Percentiles rank a stretch among this genome's conserved stretches.
phyloP scores from a whole-genome alignment of 2,888 invertebrate species.

The Bhutanitis thaidina region DNA sequence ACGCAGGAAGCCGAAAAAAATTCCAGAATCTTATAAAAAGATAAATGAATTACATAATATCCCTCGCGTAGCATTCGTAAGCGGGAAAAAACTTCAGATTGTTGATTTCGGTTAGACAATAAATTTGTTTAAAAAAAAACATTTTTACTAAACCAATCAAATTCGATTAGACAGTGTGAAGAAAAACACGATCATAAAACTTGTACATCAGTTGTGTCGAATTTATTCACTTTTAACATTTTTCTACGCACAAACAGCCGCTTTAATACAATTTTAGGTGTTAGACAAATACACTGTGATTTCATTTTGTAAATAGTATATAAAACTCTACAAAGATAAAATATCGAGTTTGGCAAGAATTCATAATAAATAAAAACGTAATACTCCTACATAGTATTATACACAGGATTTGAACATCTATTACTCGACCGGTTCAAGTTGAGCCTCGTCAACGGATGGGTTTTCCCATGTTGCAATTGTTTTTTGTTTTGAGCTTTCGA shows the following conservation, averaged over 20 bases:
- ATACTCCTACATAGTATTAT: slow-evolving; percentile 90
- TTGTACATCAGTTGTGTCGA: slow-evolving; percentile 76
- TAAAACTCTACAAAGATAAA: slow-evolving; percentile 79
- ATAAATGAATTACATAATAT: slow-evolving; percentile 54
- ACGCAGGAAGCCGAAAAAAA: slow-evolving; percentile 55
- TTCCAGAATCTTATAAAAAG: slow-evolving; percentile 48
- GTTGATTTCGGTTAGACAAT: slow-evolving; percentile 69
- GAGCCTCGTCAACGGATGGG: slow-evolving; percentile 94
- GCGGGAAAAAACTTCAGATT: slow-evolving; percentile 78
- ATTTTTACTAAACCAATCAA: not conserved
- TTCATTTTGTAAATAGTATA: slow-evolving; percentile 77
- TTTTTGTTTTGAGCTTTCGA: slow-evolving; percentile 87
- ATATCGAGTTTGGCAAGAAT: slow-evolving; percentile 80
- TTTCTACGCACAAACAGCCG: slow-evolving; percentile 73
- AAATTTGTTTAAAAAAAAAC: too few relatives aligned
- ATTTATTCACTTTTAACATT: slow-evolving; percentile 72
- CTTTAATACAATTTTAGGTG: slow-evolving; percentile 69
- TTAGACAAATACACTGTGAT: slow-evolving; percentile 75
- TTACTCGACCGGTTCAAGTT: slow-evolving; percentile 86
- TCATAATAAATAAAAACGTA: slow-evolving; percentile 74
- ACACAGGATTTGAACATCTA: slow-evolving; percentile 89
- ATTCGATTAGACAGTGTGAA: slow-evolving; percentile 9
- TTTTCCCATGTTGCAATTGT: slow-evolving; percentile 94
- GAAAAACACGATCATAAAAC: slow-evolving; percentile 56
- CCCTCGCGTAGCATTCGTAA: slow-evolving; percentile 78